Evolutionary conservation across 2,797 vertebrate species (phyloP).

Genomic region (Sardinella longiceps): DNA sequence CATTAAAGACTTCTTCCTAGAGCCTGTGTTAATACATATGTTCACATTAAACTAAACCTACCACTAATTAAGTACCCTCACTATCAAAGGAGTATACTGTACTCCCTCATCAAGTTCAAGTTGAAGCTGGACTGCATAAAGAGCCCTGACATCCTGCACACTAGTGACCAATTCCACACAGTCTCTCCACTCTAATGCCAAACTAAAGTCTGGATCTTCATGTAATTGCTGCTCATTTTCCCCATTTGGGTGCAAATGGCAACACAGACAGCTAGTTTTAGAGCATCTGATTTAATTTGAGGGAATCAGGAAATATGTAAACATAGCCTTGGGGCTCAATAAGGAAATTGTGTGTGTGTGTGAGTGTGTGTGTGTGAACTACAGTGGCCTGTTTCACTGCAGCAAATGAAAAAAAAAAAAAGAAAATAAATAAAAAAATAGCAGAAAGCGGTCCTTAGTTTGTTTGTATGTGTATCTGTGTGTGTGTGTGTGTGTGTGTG

Average conservation of each 20-base stretch:
- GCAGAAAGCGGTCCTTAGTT: neutral
- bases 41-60: neutral
- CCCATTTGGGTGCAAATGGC: neutral
- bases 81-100: too few relatives aligned
- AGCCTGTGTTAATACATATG: neutral
- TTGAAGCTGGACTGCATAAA: neutral
- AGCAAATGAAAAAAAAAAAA: neutral
- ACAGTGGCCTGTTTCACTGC: conserved; percentile 1
- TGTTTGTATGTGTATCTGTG: too few relatives aligned
- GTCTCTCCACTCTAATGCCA: neutral
- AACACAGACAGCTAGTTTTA: neutral
- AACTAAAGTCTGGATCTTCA: neutral
- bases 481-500: too few relatives aligned
- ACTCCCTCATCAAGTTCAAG: too few relatives aligned
- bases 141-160: neutral
- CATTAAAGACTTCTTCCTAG: neutral
- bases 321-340: neutral
- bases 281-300: neutral
- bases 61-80: neutral
- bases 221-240: neutral
- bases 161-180: neutral
- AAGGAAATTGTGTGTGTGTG: neutral
- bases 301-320: neutral
- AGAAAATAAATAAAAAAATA: too few relatives aligned
- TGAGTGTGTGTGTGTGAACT: neutral